Base-by-base conservation (phyloP, 2,888 invertebrate species). In the Crossocerus cetratus region DNA sequence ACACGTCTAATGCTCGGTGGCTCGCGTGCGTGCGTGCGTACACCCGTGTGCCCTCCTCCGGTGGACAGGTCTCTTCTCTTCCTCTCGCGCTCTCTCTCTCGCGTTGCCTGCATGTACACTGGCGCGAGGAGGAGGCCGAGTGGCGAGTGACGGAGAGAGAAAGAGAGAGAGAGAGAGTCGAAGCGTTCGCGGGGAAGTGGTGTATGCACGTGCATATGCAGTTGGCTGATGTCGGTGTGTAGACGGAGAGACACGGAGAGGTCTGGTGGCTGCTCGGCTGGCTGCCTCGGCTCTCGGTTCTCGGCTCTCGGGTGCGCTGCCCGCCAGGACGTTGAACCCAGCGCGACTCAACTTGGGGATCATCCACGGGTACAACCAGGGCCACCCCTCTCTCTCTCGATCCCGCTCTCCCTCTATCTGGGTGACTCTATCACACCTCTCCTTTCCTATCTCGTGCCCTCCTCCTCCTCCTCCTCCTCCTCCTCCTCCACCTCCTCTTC, bases 271-370 rank as follows among this genome's bases (percentile, higher is more conserved):
- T 82, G 83, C 80, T 83, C 73, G 82, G 65, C 77, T 77, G 81
- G 74, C 75, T 82, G 83, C 79, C 77, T 77, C 80, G 83, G 78
- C 80, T 49, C 77, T 77, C 80, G 83, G 78, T 80, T 49, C 77
- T 77, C 80, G 83, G 78, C 80, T 84, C 83, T 87, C 87, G 89
- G 87, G 90, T 89, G 90, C 89, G 89, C 89, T 90, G 90, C 88
- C 88, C 89, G 89, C 74, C 87, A 90, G 90, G 89, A 88, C 90
- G 84, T 89, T 90, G 89, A 89, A 89, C 90, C 83, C 89, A 89
- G 90, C 89, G 89, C 89, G 87, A 88, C 90, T 90, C 90, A 90
- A 89, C 89, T 88, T 90, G 89, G 89, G 89, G 89, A 81, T 81
- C 81, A 81, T 82, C 82, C 80, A 80, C 81, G 78, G 80, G 80